Evolutionary conservation across 2,888 invertebrate genomes (phyloP).

Genomic region (Chalcosyrphus nemorum): DNA sequence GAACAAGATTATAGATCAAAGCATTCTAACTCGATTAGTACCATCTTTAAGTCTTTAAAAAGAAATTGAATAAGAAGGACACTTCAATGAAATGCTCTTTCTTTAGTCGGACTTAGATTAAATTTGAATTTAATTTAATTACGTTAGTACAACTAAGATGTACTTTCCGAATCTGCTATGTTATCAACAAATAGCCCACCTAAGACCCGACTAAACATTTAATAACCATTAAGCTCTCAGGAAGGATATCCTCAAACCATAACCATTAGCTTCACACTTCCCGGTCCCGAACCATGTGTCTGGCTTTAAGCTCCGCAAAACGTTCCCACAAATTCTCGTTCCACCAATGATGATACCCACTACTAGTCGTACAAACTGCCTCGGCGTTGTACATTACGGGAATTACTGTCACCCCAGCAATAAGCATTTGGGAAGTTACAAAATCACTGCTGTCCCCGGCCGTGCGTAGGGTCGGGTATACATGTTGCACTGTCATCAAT

Average conservation of each 20-base stretch:
- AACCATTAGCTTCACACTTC: conserved; percentile 54
- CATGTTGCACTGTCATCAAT: conserved; percentile 72
- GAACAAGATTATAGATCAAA: too few species aligned
- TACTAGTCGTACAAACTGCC: conserved; percentile 4
- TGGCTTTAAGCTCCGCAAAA: conserved; percentile 52
- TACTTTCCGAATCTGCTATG: conserved; percentile 34
- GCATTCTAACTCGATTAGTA: too few species aligned
- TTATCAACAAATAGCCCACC: conserved; percentile 27
- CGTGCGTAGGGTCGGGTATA: conserved; percentile 30
- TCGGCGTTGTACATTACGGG: conserved; percentile 44
- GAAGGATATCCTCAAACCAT: conserved; percentile 36
- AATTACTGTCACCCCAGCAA: conserved; percentile 70
- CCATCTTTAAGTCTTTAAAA: too few species aligned
- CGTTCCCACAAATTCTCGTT: conserved; percentile 37
- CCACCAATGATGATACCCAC: conserved; percentile 38
- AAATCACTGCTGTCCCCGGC: conserved; percentile 54
- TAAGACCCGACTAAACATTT: conserved; percentile 26
- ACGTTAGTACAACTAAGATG: conserved; percentile 13
- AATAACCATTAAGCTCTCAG: conserved; percentile 39
- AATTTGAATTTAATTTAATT: neutral
- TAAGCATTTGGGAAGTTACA: conserved; percentile 63
- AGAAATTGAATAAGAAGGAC: neutral
- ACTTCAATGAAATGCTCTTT: neutral
- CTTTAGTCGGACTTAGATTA: too few species aligned
- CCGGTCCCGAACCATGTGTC: conserved; percentile 32